phyloP scores from a whole-genome alignment of 2,113 vertebrate species.

The Salvelinus namaycush region DNA sequence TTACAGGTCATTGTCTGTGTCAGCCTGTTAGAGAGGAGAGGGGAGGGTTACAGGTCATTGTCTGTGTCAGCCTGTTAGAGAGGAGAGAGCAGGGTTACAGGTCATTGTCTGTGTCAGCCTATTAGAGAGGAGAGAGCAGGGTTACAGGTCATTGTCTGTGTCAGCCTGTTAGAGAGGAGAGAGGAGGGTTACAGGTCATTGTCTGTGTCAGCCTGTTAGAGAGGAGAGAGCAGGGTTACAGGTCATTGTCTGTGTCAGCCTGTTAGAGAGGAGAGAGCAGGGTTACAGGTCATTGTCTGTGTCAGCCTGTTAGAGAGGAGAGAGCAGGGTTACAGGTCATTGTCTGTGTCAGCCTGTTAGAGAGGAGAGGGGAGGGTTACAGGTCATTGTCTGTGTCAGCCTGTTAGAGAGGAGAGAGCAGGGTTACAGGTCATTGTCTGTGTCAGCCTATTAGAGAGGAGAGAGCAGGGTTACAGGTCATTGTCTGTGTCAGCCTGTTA shows the following conservation, averaged over 20 bases:
- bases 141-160: constrained; percentile 83
- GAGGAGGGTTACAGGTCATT: constrained; percentile 76
- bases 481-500: constrained; percentile 87
- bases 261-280: constrained; percentile 49
- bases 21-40: constrained; percentile 71
- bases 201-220: constrained; percentile 83
- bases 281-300: constrained; percentile 83
- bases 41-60: constrained; percentile 77
- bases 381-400: constrained; percentile 89
- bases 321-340: constrained; percentile 74
- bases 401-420: constrained; percentile 63
- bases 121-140: constrained; percentile 18
- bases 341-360: constrained; percentile 85
- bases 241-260: constrained; percentile 90
- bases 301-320: constrained; percentile 76
- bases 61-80: constrained; percentile 82
- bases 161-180: constrained; percentile 77
- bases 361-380: not conserved
- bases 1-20: constrained; percentile 86
- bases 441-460: constrained; percentile 76
- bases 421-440: constrained; percentile 83
- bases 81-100: constrained; percentile 40
- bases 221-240: constrained; percentile 30
- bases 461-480: constrained; percentile 68
- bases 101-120: constrained; percentile 91